phyloP scores from a whole-genome alignment of 1,140 invertebrate genomes.

The Aphidius gifuensis region DNA sequence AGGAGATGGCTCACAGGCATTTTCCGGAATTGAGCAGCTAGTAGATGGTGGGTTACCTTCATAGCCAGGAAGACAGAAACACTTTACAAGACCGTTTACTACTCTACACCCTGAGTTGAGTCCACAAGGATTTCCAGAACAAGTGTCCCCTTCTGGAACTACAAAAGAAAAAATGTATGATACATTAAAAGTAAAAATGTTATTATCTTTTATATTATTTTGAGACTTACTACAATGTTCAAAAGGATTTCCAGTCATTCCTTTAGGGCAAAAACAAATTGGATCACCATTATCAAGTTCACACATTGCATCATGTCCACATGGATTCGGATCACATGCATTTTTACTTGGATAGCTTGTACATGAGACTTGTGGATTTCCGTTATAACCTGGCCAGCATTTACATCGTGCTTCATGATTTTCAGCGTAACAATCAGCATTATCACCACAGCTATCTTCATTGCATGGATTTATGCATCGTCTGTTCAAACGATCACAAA shows the following conservation, averaged over 20 bases:
- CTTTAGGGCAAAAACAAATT: slow-evolving; percentile 85
- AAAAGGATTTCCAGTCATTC: slow-evolving; percentile 87
- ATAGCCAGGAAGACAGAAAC: slow-evolving; percentile 84
- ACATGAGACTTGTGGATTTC: slow-evolving; percentile 78
- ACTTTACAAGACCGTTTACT: slow-evolving; percentile 67
- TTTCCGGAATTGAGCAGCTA: slow-evolving; percentile 64
- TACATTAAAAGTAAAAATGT: too few relatives aligned
- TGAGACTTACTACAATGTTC: slow-evolving; percentile 65
- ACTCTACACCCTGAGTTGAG: slow-evolving; percentile 76
- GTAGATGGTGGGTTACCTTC: slow-evolving; percentile 77
- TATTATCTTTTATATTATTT: background rate
- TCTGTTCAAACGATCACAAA: slow-evolving; percentile 78
- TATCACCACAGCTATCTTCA: slow-evolving; percentile 78
- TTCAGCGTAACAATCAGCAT: slow-evolving; percentile 74
- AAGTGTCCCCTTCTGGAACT: slow-evolving; percentile 80
- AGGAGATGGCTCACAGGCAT: slow-evolving; percentile 80
- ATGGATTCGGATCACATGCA: slow-evolving; percentile 80
- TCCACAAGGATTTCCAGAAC: slow-evolving; percentile 80
- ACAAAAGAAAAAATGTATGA: too few relatives aligned
- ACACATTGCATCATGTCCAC: slow-evolving; percentile 78
- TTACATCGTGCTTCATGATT: slow-evolving; percentile 77
- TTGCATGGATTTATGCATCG: slow-evolving; percentile 80
- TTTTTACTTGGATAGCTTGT: slow-evolving; percentile 59
- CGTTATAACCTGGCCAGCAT: slow-evolving; percentile 72
- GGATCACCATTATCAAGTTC: slow-evolving; percentile 82